Evolutionary conservation across 2,797 vertebrate species (phyloP), one percentile per base, ranked within the genome.

Genomic region (Epinephelus awoara): DNA sequence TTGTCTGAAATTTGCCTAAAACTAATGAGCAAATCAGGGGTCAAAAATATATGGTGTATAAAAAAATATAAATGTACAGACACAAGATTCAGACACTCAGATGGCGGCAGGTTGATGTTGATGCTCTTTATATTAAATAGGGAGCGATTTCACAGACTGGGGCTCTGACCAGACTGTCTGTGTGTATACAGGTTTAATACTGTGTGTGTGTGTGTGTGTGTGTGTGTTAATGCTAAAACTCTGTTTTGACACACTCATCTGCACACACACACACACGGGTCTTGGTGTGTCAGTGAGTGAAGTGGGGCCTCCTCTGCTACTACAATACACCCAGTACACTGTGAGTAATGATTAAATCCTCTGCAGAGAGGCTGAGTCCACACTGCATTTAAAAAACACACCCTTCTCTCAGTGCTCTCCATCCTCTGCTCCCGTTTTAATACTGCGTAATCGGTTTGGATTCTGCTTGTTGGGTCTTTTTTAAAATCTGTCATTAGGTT

Each of bases 331-430:
- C n/a, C 90, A 79, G 61, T 18, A 19, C 79, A 21, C 70, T 88
- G 90, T 91, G 81, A 91, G 72, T 92, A 90, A 92, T 86, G 84
- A n/a, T 68, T 79, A 89, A 92, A 91, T 91, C 89, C 90, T 75
- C 51, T 52, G 57, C 64, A 27, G 66, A 51, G 85, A 68, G 49
- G 67, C 57, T 21, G 40, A 50, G 61, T 75, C 70, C 77, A 52
- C 47, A 27, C 61, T 42, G 50, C 38, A 66, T 68, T 62, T 62
- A 52, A 19, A 49, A n/a, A 56, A 42, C 38, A 0, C 13, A 12
- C 27, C 11, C 23, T 8, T 18, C 44, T 15, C 44, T 46, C 44
- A 5, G 44, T 5, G 40, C 69, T 42, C 13, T 62, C 58, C 27
- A 1, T 40, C 27, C 55, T 23, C 15, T 14, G 15, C 15, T 18